Base-by-base conservation (phyloP, 35 echinoderm and acorn worm genomes). In the Nesometra sesokonis region DNA sequence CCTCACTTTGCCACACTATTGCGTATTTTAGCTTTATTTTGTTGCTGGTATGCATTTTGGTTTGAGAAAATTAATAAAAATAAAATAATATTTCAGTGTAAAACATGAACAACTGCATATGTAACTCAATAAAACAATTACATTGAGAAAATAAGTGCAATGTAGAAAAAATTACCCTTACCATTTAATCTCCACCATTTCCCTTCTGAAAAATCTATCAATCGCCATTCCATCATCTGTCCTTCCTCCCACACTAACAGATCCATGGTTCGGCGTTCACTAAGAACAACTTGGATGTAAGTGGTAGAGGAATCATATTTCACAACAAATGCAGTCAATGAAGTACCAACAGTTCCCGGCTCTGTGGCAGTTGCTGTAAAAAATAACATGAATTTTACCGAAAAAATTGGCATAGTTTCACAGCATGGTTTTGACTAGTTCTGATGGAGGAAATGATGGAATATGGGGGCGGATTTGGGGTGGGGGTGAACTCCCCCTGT, bases 241-340 rank as follows among this genome's bases (percentile, higher is more conserved):
- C 27, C 34, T 77, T 37, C 47, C 17, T 31, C 37, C 30, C 37
- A 77, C 3, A 93, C 76, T 92, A 92, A 91, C 0, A 89, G 76
- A 36, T 98, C 95, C 34, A 98, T 46, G 23, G 77, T 87, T 76
- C 92, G 81, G 21, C 95, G 47, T 57, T 93, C 87, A 79, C 81
- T 98, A 21, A 98, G 32, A 57, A 94, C 92, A 29, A 98, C 86
- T 27, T 98, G 95, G 7, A 98, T 76, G 0, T 57, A 67, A 2
- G 52, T 89, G 33, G 91, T 88, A 0, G 92, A 92, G 5, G 32
- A 37, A 34, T 35, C 87, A 17, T 43, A 47, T 38, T 79, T 32
- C 35, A 88, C 86, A 0, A 86, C 86, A 17, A 94, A 77, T 8
- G 92, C 95, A n/a, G 88, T 98, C 43, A 98, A 46, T 31, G 90